Conservation (phyloP, 2,113 vertebrate genomes). For the Spermophilus dauricus region DNA sequence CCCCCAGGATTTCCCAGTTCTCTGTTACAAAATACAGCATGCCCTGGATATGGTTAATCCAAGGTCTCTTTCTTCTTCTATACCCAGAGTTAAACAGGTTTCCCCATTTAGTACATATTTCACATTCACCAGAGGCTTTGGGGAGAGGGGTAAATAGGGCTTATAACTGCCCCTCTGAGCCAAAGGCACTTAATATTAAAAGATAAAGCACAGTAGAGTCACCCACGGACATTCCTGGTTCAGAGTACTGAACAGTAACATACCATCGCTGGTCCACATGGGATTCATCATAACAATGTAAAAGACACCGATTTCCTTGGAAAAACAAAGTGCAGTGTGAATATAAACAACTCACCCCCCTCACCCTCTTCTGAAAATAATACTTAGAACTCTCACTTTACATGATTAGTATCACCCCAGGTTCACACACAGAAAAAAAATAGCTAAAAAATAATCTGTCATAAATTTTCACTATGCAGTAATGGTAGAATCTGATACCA, state of each 20-base stretch:
- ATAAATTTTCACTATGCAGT: constrained; percentile 62
- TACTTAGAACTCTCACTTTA: constrained; percentile 41
- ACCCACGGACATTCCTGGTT: constrained; percentile 26
- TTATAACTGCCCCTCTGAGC: constrained; percentile 55
- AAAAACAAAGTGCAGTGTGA: constrained; percentile 79
- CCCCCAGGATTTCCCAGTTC: neutral
- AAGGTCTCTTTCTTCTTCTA: neutral
- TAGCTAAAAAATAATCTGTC: constrained; percentile 71
- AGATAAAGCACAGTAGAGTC: constrained; percentile 69
- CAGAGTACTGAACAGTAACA: neutral
- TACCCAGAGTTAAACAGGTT: neutral
- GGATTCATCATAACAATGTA: neutral
- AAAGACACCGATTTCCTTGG: constrained; percentile 69
- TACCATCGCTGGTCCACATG: neutral
- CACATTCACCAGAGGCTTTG: constrained; percentile 64
- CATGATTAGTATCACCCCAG: constrained; percentile 62
- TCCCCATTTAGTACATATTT: neutral
- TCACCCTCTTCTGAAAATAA: constrained; percentile 27
- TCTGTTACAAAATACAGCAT: neutral
- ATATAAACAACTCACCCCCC: constrained; percentile 23
- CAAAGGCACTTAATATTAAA: constrained; percentile 83
- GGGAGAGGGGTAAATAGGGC: neutral
- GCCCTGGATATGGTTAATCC: neutral
- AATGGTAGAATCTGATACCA: constrained; percentile 35
- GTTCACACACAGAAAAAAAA: constrained; percentile 64